Evolutionary conservation across 2,888 invertebrate species (phyloP).

Genomic region (Euphydryas editha): DNA sequence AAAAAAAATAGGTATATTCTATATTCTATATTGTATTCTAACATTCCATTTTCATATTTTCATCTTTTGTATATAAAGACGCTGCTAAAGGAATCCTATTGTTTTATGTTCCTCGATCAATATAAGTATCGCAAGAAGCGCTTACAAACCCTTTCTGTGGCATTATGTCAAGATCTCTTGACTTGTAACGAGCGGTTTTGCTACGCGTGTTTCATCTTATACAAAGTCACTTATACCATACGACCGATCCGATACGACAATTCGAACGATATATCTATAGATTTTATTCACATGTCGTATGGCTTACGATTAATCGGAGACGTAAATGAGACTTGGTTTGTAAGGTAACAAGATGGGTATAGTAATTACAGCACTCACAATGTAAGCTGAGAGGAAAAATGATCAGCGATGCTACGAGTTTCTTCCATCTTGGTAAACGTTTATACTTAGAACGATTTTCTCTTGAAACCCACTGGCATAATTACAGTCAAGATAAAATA

Average conservation of each 20-base stretch:
- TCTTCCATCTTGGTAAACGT: background rate
- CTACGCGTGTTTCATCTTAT: slow-evolving; percentile 30
- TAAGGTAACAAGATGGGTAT: slow-evolving; percentile 15
- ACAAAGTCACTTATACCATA: slow-evolving; percentile 10
- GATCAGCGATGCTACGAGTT: slow-evolving; percentile 16
- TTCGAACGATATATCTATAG: background rate
- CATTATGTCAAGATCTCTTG: slow-evolving; percentile 40
- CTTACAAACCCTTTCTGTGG: slow-evolving; percentile 34
- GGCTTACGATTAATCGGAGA: slow-evolving; percentile 9
- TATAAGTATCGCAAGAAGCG: slow-evolving; percentile 20
- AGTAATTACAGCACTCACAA: slow-evolving; percentile 16
- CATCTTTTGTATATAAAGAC: slow-evolving; percentile 8
- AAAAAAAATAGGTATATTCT: no score
- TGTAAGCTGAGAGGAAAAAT: slow-evolving; percentile 24
- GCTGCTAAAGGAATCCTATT: slow-evolving; percentile 1
- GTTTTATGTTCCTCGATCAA: slow-evolving; percentile 13
- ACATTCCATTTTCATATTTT: background rate
- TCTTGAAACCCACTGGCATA: background rate
- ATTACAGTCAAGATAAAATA: background rate
- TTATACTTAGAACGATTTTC: slow-evolving; percentile 5
- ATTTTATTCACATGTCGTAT: slow-evolving; percentile 1
- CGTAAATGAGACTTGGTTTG: background rate
- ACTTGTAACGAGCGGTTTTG: slow-evolving; percentile 38
- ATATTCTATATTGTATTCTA: background rate
- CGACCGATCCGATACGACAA: slow-evolving; percentile 6